Percentiles rank a stretch among this genome's conserved stretches.
These are phyloP conservation scores for Ditula angustiorana DNA, from an alignment of 2,888 invertebrate species.

Conservation along the genomic window DNA sequence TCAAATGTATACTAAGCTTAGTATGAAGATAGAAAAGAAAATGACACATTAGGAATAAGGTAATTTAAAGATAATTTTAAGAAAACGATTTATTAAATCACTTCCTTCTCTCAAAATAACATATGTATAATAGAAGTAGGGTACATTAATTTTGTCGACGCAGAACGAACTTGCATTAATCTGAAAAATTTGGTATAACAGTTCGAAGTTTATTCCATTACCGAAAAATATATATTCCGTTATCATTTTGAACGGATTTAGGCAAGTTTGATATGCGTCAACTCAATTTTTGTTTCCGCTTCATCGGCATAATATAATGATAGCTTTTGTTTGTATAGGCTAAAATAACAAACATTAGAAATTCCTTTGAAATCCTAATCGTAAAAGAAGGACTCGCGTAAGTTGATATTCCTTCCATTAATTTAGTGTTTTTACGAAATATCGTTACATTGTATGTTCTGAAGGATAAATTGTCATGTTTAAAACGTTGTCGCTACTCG, in stretches of 20 bases:
- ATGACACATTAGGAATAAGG: too few species aligned
- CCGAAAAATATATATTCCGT: too few species aligned
- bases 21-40: too few species aligned
- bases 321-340: not conserved
- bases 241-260: too few species aligned
- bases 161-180: too few species aligned
- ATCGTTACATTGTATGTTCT: not conserved
- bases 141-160: too few species aligned
- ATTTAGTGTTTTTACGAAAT: not conserved
- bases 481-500: not conserved
- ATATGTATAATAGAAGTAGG: too few species aligned
- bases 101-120: too few species aligned
- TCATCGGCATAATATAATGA: not conserved
- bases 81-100: not conserved
- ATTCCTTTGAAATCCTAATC: not conserved
- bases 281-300: not conserved
- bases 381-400: constrained; percentile 18
- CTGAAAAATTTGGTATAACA: too few species aligned
- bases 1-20: too few species aligned
- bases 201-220: too few species aligned
- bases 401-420: constrained; percentile 13
- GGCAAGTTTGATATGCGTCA: too few species aligned
- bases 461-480: not conserved
- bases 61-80: not conserved
- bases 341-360: constrained; percentile 1